Evolutionary conservation across 2,888 invertebrate species (phyloP).

Genomic region (Idaea straminata): DNA sequence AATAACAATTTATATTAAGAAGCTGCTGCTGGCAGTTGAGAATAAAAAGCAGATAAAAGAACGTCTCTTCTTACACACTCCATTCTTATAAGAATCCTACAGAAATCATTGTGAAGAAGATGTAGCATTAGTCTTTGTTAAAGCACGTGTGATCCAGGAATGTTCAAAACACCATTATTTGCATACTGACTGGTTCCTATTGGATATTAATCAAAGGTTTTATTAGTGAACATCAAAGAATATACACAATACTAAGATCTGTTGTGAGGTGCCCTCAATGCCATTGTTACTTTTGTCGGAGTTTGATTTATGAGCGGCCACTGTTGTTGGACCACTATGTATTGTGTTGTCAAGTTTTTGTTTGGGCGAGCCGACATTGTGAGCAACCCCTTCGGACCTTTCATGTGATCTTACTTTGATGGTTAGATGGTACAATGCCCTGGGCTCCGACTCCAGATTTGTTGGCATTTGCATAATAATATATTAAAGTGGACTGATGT

Average conservation of each 20-base stretch:
- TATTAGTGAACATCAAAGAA: constrained; percentile 80
- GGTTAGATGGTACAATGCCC: constrained; percentile 69
- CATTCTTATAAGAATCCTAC: constrained; percentile 57
- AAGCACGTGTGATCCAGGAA: constrained; percentile 75
- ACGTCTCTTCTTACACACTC: constrained; percentile 23
- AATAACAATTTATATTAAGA: neutral
- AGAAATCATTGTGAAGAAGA: constrained; percentile 65
- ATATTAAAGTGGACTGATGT: constrained; percentile 22
- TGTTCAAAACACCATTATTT: constrained; percentile 71
- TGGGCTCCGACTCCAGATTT: constrained; percentile 50
- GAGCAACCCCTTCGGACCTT: constrained; percentile 75
- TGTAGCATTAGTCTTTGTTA: constrained; percentile 70
- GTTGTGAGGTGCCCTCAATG: constrained; percentile 80
- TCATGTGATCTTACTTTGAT: constrained; percentile 75
- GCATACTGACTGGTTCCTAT: constrained; percentile 78
- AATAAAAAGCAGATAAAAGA: neutral
- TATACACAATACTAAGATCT: constrained; percentile 78
- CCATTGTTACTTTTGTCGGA: constrained; percentile 79
- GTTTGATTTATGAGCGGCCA: constrained; percentile 79
- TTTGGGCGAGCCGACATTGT: constrained; percentile 77
- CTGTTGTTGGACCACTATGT: constrained; percentile 75
- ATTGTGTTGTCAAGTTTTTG: constrained; percentile 79
- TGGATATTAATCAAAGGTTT: constrained; percentile 81
- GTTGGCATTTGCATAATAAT: constrained; percentile 40
- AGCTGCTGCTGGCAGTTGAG: neutral